phyloP scores from a whole-genome alignment of 2,113 vertebrate species.

The Psilopogon haemacephalus region DNA sequence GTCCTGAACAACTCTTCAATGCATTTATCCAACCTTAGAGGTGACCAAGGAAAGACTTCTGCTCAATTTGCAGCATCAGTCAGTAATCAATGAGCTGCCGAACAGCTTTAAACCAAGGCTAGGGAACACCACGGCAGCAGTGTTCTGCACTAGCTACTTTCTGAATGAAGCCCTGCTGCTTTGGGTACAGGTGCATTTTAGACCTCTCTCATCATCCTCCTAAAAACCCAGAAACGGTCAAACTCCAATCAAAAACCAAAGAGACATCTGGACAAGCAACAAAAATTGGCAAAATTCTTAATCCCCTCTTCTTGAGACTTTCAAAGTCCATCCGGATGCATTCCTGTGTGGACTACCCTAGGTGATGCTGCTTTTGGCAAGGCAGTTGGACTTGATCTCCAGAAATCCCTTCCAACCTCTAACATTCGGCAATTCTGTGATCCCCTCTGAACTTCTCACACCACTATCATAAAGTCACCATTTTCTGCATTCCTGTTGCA shows the following conservation, averaged over 20 bases:
- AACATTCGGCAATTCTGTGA: too few relatives aligned
- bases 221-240: not conserved
- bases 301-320: too few relatives aligned
- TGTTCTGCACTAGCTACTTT: not conserved
- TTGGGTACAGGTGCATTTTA: not conserved
- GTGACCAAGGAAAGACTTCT: not conserved
- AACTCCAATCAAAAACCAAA: not conserved
- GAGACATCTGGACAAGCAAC: not conserved
- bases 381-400: too few relatives aligned
- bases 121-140: not conserved
- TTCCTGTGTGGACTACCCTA: too few relatives aligned
- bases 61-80: conserved; percentile 23
- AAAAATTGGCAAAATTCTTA: not conserved
- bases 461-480: not conserved
- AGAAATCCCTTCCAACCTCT: too few relatives aligned
- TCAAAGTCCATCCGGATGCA: too few relatives aligned
- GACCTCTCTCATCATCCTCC: not conserved
- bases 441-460: not conserved
- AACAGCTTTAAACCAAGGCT: conserved; percentile 41
- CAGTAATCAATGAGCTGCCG: conserved; percentile 54
- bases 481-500: not conserved
- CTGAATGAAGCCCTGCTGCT: not conserved
- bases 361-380: too few relatives aligned
- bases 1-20: not conserved
- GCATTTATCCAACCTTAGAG: not conserved